phyloP scores from a whole-genome alignment of 2,113 vertebrate species.

The Noctilio leporinus region DNA sequence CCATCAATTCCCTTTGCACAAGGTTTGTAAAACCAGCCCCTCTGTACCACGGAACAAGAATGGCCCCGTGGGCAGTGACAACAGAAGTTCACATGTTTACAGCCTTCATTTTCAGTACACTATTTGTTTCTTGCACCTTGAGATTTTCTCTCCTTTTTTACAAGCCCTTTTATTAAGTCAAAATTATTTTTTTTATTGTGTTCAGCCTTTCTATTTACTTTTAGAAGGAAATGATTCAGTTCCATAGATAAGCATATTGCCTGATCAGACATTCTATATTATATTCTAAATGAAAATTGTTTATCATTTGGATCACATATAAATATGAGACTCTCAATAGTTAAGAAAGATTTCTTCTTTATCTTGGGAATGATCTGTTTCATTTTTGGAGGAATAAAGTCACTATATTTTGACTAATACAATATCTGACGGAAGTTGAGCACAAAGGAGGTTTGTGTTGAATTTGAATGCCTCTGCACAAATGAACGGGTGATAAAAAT shows the following conservation, averaged over 20 bases:
- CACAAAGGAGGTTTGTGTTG: background rate
- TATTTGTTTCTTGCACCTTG: background rate
- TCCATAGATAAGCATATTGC: background rate
- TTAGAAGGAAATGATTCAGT: background rate
- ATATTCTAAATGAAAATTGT: background rate
- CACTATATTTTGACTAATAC: background rate
- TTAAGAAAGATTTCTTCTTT: background rate
- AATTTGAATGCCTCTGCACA: background rate
- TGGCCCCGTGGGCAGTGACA: background rate
- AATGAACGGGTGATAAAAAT: background rate
- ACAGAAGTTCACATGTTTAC: background rate
- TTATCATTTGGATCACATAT: background rate
- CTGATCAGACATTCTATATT: background rate
- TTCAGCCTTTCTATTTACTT: background rate
- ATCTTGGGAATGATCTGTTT: background rate
- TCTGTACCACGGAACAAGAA: background rate
- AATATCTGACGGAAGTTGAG: background rate
- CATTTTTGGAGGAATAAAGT: background rate
- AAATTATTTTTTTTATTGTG: conserved; percentile 8
- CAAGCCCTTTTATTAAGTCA: conserved; percentile 1
- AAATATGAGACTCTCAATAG: background rate
- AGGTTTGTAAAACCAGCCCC: background rate
- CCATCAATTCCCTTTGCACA: background rate
- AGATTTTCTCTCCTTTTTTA: background rate
- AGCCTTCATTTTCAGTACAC: background rate